Percentiles rank a stretch among this genome's conserved stretches.
phyloP scores from a whole-genome alignment of 2,113 vertebrate species.

The Mesitornis unicolor region DNA sequence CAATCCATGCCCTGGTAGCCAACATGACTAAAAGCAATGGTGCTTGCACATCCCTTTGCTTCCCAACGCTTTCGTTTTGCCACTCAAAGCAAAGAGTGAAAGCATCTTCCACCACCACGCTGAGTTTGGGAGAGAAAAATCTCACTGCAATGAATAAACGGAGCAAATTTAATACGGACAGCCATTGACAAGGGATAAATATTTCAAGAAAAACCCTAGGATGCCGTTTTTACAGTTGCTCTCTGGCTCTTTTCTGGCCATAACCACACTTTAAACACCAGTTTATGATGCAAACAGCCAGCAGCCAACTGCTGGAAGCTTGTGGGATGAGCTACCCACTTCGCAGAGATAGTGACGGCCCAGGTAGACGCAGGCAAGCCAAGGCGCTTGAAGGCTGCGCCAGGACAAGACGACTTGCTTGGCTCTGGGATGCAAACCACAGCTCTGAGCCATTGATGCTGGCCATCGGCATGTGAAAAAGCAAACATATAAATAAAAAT shows the following conservation, averaged over 20 bases:
- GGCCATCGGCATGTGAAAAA: neutral
- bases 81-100: fast-evolving
- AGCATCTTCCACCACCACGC: neutral
- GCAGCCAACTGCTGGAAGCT: neutral
- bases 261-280: neutral
- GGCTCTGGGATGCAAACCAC: slow-evolving; percentile 18
- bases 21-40: fast-evolving
- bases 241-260: neutral
- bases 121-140: neutral
- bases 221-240: neutral
- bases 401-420: neutral
- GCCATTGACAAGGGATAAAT: neutral
- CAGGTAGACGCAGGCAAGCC: neutral
- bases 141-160: fast-evolving
- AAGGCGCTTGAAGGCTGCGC: neutral
- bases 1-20: neutral
- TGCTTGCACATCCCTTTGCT: neutral
- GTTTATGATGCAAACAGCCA: slow-evolving; percentile 20
- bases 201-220: neutral
- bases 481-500: neutral
- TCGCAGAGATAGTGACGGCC: neutral
- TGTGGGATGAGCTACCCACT: neutral
- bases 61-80: fast-evolving
- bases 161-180: neutral
- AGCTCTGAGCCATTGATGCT: neutral